Conservation (phyloP, 2,797 vertebrate species). For the Acanthis flammea region DNA sequence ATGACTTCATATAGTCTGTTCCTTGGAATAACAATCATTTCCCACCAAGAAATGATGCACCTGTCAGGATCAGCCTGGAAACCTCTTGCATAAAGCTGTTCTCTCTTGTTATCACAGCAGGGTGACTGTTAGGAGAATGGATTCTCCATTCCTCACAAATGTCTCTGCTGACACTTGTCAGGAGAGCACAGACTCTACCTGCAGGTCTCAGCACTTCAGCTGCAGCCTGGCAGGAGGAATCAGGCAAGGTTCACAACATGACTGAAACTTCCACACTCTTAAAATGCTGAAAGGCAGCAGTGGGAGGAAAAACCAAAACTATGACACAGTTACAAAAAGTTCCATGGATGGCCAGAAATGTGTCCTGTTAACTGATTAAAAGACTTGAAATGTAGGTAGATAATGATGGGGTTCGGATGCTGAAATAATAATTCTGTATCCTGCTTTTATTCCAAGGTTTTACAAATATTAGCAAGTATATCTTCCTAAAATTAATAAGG, state of each 20-base stretch:
- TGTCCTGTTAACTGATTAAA: background rate
- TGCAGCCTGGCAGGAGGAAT: background rate
- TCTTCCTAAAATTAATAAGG: background rate
- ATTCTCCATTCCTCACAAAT: background rate
- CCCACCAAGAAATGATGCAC: slow-evolving; percentile 12
- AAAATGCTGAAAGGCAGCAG: background rate
- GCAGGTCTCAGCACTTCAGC: background rate
- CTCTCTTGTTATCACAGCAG: slow-evolving; percentile 51
- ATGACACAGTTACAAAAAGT: background rate
- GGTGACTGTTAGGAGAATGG: slow-evolving; percentile 5
- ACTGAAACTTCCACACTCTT: background rate
- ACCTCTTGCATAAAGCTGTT: slow-evolving; percentile 43
- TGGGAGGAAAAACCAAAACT: background rate
- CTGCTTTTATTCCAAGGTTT: background rate
- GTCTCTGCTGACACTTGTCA: slow-evolving; percentile 35
- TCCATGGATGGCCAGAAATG: background rate
- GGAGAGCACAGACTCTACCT: background rate
- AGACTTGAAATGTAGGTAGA: background rate
- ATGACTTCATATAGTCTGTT: background rate
- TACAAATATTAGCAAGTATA: background rate
- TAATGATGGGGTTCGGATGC: background rate
- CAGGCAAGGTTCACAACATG: background rate
- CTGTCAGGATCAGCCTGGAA: slow-evolving; percentile 44
- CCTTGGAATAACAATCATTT: background rate
- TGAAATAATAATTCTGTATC: background rate